phyloP scores from a whole-genome alignment of 2,888 invertebrate species.

The Penaeus monodon region DNA sequence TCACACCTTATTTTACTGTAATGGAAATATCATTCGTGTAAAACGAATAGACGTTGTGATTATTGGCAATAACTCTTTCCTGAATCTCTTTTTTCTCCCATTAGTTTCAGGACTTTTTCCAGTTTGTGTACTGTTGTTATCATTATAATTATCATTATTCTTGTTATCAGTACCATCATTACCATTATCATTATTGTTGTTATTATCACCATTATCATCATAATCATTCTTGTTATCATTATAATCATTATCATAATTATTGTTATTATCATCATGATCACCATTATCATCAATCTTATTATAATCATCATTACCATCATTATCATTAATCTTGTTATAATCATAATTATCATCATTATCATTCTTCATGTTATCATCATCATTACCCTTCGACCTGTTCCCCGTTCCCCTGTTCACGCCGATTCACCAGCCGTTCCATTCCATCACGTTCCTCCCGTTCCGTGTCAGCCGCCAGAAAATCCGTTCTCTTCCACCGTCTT shows the following conservation, averaged over 20 bases:
- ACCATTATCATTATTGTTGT: neutral
- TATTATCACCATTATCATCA: neutral
- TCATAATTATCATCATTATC: neutral
- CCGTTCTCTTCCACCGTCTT: no score
- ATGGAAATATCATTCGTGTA: no score
- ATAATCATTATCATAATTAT: neutral
- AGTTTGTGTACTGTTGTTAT: neutral
- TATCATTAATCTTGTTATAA: neutral
- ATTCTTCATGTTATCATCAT: neutral
- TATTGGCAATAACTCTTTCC: no score
- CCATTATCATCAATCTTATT: neutral
- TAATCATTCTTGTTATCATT: neutral
- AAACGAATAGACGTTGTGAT: no score
- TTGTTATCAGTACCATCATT: neutral
- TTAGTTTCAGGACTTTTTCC: neutral
- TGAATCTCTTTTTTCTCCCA: neutral
- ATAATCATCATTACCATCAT: neutral
- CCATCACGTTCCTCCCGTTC: no score
- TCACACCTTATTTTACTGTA: no score
- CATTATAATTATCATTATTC: no score
- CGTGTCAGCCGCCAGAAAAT: no score
- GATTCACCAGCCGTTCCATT: no score
- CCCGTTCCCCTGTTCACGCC: no score
- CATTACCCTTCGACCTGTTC: neutral
- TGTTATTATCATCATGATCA: neutral